Evolutionary conservation across 2,797 vertebrate species (phyloP), one percentile per base, ranked within the genome.

Genomic region (Paratrypauchen microcephalus): DNA sequence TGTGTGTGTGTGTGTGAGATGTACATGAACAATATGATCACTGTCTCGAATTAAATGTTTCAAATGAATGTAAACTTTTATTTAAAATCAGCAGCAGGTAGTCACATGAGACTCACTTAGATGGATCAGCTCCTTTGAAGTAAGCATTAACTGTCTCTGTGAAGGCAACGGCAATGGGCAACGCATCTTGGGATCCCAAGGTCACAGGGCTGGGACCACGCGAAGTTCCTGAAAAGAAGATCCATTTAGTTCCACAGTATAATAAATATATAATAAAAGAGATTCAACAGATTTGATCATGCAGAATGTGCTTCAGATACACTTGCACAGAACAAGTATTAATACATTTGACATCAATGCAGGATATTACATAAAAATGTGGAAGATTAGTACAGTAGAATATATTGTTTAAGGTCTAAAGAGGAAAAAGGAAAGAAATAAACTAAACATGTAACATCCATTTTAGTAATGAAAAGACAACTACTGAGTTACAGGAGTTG

Each of bases 121-220:
- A 93, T 73, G 97, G 96, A 93, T 99, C 98, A 91, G 98, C 96
- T 92, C 97, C 98, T 97, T 98, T 98, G 93, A 99, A 99, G 94
- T 99, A 99, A 77, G 98, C 97, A 92, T 98, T 99, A 89, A 98
- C 96, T 30, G 97, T 97, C 76, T 99, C 97, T 50, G 97, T 98
- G 86, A 99, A 96, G 78, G 97, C 98, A 73, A 98, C 95, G 52
- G 98, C 98, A 86, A 99, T 97, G 87, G 98, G 98, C 90, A 99
- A 87, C 70, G 93, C 94, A 89, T 99, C 98, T 83, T 96, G 96
- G 89, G 94, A 97, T 85, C 93, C 96, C 91, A 99, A 94, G 63
- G 95, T 98, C 91, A 99, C 94, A 41, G 98, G 98, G 89, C 98
- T 99, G 80, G 98, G 97, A 68, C 97, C 98, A 85, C 97, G 96